Percentiles rank a stretch among this genome's conserved stretches.
These are phyloP conservation scores for Yponomeuta evonymella DNA, from an alignment of 2,888 invertebrate species.

Conservation along the genomic window DNA sequence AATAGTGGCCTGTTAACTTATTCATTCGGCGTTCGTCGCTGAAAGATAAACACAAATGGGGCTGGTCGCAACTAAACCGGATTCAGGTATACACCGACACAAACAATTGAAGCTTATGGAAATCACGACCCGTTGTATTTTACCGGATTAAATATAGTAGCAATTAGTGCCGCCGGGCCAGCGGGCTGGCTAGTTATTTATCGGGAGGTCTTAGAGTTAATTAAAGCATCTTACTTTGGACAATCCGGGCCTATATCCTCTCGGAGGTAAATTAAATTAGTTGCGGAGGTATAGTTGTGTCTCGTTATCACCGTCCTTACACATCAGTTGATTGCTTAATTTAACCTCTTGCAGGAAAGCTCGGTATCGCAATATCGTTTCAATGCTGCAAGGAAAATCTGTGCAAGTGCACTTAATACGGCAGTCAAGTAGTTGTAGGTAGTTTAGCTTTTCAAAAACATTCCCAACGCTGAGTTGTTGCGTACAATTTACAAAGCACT, in stretches of 20 bases:
- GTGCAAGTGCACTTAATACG: too few species aligned
- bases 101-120: constrained; percentile 74
- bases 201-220: constrained; percentile 70
- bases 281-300: constrained; percentile 24
- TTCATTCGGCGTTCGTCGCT: constrained; percentile 51
- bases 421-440: too few species aligned
- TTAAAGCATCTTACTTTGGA: constrained; percentile 72
- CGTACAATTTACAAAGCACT: too few species aligned
- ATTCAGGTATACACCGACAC: constrained; percentile 55
- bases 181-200: constrained; percentile 63
- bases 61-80: constrained; percentile 62
- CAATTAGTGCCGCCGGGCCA: constrained; percentile 66
- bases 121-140: constrained; percentile 69
- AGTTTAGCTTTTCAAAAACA: too few species aligned
- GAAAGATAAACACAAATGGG: constrained; percentile 58
- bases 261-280: constrained; percentile 55
- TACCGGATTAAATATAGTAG: constrained; percentile 72
- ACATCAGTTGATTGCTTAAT: background rate
- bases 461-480: too few species aligned
- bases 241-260: constrained; percentile 51
- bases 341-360: background rate
- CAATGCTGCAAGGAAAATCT: too few species aligned
- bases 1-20: constrained; percentile 33
- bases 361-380: too few species aligned
- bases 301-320: background rate